These are phyloP conservation scores for Sipha flava DNA, from an alignment of 1,140 invertebrate genomes.

Conservation along the genomic window DNA sequence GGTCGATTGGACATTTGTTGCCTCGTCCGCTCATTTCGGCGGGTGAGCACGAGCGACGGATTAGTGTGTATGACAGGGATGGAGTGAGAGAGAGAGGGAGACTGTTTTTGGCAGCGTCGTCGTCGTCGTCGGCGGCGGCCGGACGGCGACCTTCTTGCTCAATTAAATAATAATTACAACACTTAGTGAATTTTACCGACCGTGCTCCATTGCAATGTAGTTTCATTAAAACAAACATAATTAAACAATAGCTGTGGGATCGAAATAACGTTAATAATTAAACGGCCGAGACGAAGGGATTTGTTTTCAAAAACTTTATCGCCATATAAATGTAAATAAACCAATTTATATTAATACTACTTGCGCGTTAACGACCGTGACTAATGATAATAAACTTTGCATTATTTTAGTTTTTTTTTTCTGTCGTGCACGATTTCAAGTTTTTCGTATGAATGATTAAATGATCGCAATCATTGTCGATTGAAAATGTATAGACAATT, in stretches of 20 bases:
- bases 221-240: neutral
- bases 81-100: too few species aligned
- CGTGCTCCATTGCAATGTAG: neutral
- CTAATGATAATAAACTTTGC: too few species aligned
- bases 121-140: too few species aligned
- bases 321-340: neutral
- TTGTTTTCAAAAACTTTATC: neutral
- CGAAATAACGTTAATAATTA: constrained; percentile 2
- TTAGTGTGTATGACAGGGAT: too few species aligned
- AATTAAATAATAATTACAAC: neutral
- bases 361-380: neutral
- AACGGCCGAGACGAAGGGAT: neutral
- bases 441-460: too few species aligned
- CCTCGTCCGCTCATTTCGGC: too few species aligned
- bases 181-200: neutral
- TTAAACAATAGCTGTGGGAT: neutral
- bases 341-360: constrained; percentile 11
- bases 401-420: neutral
- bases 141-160: neutral
- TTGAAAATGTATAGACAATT: too few species aligned
- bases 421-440: neutral
- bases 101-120: neutral
- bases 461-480: too few species aligned
- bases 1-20: too few species aligned
- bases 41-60: too few species aligned